Evolutionary conservation across 2,113 vertebrate species (phyloP), one percentile per base, ranked within the genome.

Genomic region (Plectropomus leopardus): DNA sequence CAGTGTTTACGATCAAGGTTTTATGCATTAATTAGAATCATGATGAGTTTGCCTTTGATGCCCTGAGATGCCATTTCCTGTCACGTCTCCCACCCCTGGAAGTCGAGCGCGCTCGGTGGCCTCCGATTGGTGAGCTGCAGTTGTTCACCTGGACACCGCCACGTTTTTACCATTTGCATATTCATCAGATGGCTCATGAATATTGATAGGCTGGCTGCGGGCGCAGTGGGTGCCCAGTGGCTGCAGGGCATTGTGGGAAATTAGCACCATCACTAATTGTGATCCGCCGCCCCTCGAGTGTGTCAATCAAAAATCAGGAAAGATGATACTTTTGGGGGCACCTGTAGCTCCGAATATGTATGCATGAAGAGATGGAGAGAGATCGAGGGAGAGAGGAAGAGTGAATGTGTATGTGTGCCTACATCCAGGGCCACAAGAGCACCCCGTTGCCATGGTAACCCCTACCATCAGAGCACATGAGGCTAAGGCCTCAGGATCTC

Each of bases 241-340:
- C 93, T 93, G 94, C 94, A 89, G 95, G 95, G 94, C 93, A 95
- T 95, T 94, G 94, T 96, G 95, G 95, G 94, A 95, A 95, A 96
- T 96, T 94, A 95, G 92, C 95, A 87, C 93, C 92, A 95, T 94
- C 92, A 92, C 94, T 95, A 95, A 96, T 95, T 94, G 91, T 94
- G 93, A 94, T 95, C 92, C 85, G 51, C 70, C 34, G 76, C 89
- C 92, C 90, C 92, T 85, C 21, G 90, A 90, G 92, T 72, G 86
- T 92, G 93, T 93, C 93, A 93, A 90, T 94, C 93, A 94, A 93
- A 40, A 92, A 86, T 80, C 73, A 55, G 86, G 86, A 80, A 90
- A 84, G 65, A 82, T 85, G 86, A 92, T 91, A 89, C 92, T 93
- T 92, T 90, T 63, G 87, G 91, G 92, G 92, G 89, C 91, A 94